phyloP scores from a whole-genome alignment of 1,140 invertebrate genomes.

The Rhyzopertha dominica region DNA sequence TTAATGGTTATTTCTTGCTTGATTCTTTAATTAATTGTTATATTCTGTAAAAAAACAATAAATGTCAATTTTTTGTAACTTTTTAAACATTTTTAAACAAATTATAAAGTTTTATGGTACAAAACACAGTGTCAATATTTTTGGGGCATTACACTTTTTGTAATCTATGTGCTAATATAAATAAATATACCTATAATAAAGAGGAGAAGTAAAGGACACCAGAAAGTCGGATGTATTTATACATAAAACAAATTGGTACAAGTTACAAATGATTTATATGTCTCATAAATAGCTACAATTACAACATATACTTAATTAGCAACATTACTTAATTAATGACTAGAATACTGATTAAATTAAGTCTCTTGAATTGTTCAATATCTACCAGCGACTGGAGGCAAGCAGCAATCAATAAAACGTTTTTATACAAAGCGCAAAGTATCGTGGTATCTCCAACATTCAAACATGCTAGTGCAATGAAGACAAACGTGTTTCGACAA shows the following conservation, averaged over 20 bases:
- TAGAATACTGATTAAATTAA: slow-evolving; percentile 47
- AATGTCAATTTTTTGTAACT: too few relatives aligned
- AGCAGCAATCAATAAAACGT: slow-evolving; percentile 13
- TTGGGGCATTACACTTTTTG: too few relatives aligned
- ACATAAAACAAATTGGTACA: slow-evolving; percentile 38
- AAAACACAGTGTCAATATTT: too few relatives aligned
- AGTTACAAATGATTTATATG: slow-evolving; percentile 38
- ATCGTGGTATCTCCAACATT: slow-evolving; percentile 4
- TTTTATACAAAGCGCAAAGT: slow-evolving; percentile 5
- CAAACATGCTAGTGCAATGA: slow-evolving; percentile 10
- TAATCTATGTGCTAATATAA: too few relatives aligned
- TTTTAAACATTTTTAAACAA: too few relatives aligned
- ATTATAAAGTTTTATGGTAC: too few relatives aligned
- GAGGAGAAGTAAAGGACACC: slow-evolving; percentile 3
- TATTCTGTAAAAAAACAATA: too few relatives aligned
- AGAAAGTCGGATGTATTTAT: slow-evolving; percentile 22
- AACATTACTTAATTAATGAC: slow-evolving; percentile 41
- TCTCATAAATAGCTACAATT: slow-evolving; percentile 33
- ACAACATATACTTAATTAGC: slow-evolving; percentile 35
- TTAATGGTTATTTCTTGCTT: too few relatives aligned
- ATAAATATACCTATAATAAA: too few relatives aligned
- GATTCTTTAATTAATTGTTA: too few relatives aligned
- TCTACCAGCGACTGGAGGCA: slow-evolving; percentile 28
- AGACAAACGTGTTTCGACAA: slow-evolving; percentile 19
- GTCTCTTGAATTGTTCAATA: slow-evolving; percentile 36